Base-by-base conservation (phyloP, 2,113 vertebrate genomes). In the Atrichornis clamosus region DNA sequence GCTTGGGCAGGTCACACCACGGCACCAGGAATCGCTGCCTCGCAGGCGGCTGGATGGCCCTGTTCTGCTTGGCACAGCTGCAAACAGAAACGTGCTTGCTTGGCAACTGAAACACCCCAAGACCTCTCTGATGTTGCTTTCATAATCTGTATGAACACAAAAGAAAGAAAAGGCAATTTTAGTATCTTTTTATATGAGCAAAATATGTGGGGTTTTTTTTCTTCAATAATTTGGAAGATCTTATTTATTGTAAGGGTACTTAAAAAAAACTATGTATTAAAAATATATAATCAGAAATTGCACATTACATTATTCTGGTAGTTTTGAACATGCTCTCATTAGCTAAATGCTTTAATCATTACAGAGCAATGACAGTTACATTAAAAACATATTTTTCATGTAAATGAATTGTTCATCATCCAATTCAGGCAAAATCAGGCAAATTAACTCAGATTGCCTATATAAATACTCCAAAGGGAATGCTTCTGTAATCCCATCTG, bases 371-470 rank as follows among this genome's bases (percentile, higher is more conserved):
- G 60, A 85, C 49, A 88, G 59, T 76, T 92, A 90, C 11, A 84
- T 90, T 82, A 60, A 82, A 72, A 94, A 53, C 2, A 30, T 46
- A 60, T 87, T 67, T 94, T 90, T 74, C n/a, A 62, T 67, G 26
- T 46, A 77, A 93, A n/a, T 84, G 80, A 95, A 64, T 78, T 91
- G 46, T 44, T 91, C 56, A 22, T 92, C 41, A 56, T 68, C 64
- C 47, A 81, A 8, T 64, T 70, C 80, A 81, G 44, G 50, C 26
- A 86, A 67, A 80, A 77, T 76, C 67, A 73, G 50, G 30, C 73
- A 95, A 93, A 92, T 84, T 93, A 88, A 78, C 46, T 90, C 35
- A 39, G 47, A 70, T 91, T 84, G 64, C 60, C 60, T 92, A 80
- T 49, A 70, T 50, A 93, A 83, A 28, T 64, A 24, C 39, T 95